Evolutionary conservation across 30 jellyfish, hydroid and myxozoan species (phyloP).

Genomic region (Calvadosia cruxmelitensis): DNA sequence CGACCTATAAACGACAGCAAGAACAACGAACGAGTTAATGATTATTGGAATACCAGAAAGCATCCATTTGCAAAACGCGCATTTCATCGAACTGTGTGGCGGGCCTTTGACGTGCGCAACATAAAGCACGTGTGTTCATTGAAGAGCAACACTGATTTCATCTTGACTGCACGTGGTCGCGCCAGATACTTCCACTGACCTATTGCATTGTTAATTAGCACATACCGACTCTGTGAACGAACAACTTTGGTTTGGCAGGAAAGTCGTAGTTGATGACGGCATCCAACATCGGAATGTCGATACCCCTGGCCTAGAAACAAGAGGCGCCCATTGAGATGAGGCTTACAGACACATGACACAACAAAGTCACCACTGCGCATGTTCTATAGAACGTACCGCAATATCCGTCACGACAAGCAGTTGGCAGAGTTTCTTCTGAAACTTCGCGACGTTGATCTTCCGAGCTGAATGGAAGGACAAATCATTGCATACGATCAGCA

Average conservation of each 20-base stretch:
- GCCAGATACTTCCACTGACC: too few species aligned
- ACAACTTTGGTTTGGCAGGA: conserved; percentile 87
- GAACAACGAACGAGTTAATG: neutral
- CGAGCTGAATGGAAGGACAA: conserved; percentile 45
- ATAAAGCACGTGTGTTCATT: conserved; percentile 3
- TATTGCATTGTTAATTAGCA: too few species aligned
- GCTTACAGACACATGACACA: too few species aligned
- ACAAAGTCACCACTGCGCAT: too few species aligned
- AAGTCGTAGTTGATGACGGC: conserved; percentile 82
- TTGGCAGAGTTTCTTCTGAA: conserved; percentile 62
- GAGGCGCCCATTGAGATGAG: too few species aligned
- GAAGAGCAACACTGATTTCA: too few species aligned
- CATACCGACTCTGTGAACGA: conserved; percentile 95
- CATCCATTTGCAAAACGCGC: too few species aligned
- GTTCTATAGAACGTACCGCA: conserved; percentile 97
- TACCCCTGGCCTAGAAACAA: conserved; percentile 82
- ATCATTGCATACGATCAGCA: too few species aligned
- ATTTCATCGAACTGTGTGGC: too few species aligned
- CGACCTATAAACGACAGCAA: conserved; percentile 49
- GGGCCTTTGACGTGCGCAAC: too few species aligned
- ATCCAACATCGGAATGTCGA: conserved; percentile 94
- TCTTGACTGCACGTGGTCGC: too few species aligned
- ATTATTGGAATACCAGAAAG: too few species aligned
- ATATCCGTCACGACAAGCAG: conserved; percentile 88
- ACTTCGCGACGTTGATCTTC: conserved; percentile 77